A percentile compares a stretch with the other conserved stretches of the same genome.
These are phyloP conservation scores for Cephonodes hylas DNA, from an alignment of 2,888 invertebrate species.

Conservation along the genomic window DNA sequence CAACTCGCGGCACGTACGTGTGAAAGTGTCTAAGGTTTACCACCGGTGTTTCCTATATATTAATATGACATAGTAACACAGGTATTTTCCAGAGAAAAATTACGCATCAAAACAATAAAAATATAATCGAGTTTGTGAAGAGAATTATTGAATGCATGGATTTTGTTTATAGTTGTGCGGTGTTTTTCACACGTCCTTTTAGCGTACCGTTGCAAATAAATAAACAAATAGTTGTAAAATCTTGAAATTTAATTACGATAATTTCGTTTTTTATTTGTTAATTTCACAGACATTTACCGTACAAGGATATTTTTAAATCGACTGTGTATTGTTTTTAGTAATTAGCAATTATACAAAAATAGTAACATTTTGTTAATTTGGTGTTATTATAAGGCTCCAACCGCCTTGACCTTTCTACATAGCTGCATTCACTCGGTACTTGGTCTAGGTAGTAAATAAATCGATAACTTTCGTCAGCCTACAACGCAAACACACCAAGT, in stretches of 20 bases:
- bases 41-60: neutral
- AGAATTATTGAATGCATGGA: neutral
- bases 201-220: neutral
- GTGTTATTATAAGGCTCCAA: conserved; percentile 31
- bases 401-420: conserved; percentile 48
- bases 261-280: neutral
- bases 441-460: conserved; percentile 41
- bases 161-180: neutral
- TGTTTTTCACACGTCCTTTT: neutral
- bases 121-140: neutral
- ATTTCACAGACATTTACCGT: neutral
- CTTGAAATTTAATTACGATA: neutral
- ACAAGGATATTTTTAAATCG: neutral
- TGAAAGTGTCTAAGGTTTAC: conserved; percentile 20
- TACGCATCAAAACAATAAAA: neutral
- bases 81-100: neutral
- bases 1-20: conserved; percentile 5
- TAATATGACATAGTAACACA: neutral
- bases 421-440: conserved; percentile 41
- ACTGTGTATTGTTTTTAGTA: neutral
- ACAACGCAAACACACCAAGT: neutral
- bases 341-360: neutral
- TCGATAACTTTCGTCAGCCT: conserved; percentile 42
- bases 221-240: neutral
- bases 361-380: neutral